Base-by-base conservation (phyloP, 1,140 invertebrate genomes). In the Cephus cinctus region DNA sequence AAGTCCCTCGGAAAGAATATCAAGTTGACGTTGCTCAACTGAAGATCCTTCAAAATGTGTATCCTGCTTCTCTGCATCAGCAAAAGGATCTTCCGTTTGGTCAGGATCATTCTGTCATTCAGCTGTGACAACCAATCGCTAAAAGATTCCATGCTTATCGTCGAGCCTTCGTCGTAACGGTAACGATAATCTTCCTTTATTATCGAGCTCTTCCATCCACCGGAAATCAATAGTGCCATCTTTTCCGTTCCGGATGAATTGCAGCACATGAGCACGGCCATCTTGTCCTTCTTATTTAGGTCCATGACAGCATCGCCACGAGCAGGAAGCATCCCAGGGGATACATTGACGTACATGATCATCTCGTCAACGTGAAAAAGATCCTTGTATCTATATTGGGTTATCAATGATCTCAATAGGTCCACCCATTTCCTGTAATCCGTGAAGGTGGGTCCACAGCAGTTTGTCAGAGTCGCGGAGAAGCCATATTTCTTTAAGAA, bases 361-460 rank as follows among this genome's bases (percentile, higher is more conserved):
- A 72, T 30, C 16, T 71, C 59, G 25, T 73, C 67, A 4, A 62
- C 44, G 31, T 61, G 54, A 19, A 69, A 71, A 1, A 72, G 43
- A 25, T 73, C 54, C 14, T 50, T 44, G 46, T 67, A 47, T 9
- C 51, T 57, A 41, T 69, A 69, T 8, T 54, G 46, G 0, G 27
- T 53, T 2, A 73, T 57, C 2, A 58, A 34, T 3, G 61, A 47
- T 11, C 61, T 52, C 32, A 70, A 47, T 36, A 64, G 20, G 2
- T 65, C 50, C 3, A 72, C 57, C 68, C 71, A 73, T 3, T 39
- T 32, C 9, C 50, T 52, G 12, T 66, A 67, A n/a, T 73, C 61
- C 0, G 43, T 4, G 19, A 72, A 72, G 5, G 54, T 30, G 14
- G 64, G 67, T 3, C 60, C 62, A n/a, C 39, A 18, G n/a, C 42